Conservation (phyloP, 1,140 invertebrate genomes). For the Chironomus striatipennis region DNA sequence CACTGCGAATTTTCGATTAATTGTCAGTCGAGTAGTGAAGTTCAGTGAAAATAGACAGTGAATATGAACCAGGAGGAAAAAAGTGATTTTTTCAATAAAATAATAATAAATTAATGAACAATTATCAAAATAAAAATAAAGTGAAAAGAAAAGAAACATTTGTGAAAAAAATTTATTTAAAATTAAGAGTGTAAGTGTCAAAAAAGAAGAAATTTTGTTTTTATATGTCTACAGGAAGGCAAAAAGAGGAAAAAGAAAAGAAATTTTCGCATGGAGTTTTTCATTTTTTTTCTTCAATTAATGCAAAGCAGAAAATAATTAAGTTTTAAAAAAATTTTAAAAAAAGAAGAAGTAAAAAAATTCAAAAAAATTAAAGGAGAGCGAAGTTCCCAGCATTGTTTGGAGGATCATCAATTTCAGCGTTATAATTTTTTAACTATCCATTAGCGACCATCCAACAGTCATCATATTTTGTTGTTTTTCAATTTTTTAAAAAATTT, state of each 20-base stretch:
- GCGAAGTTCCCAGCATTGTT: neutral
- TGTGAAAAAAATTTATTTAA: neutral
- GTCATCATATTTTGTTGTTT: too few relatives aligned
- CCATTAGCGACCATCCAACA: too few relatives aligned
- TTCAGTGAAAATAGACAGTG: slow-evolving; percentile 18
- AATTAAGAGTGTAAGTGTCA: slow-evolving; percentile 21
- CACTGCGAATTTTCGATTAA: neutral
- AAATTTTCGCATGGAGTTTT: neutral
- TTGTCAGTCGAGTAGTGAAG: neutral
- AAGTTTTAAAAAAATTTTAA: neutral
- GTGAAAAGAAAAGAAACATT: neutral
- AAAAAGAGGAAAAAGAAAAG: neutral
- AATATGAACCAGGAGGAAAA: neutral
- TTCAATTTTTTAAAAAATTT: too few relatives aligned
- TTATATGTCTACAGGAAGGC: neutral
- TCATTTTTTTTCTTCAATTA: neutral
- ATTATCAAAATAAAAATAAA: neutral
- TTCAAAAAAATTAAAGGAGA: neutral
- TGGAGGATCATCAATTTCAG: too few relatives aligned
- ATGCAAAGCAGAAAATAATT: neutral
- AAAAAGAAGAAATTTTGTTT: neutral
- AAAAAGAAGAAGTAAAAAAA: neutral
- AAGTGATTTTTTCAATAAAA: slow-evolving; percentile 21
- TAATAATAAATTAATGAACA: neutral
- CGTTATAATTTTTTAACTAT: too few relatives aligned